phyloP scores from a whole-genome alignment of 2,888 invertebrate genomes.

The Dynastes grantii region DNA sequence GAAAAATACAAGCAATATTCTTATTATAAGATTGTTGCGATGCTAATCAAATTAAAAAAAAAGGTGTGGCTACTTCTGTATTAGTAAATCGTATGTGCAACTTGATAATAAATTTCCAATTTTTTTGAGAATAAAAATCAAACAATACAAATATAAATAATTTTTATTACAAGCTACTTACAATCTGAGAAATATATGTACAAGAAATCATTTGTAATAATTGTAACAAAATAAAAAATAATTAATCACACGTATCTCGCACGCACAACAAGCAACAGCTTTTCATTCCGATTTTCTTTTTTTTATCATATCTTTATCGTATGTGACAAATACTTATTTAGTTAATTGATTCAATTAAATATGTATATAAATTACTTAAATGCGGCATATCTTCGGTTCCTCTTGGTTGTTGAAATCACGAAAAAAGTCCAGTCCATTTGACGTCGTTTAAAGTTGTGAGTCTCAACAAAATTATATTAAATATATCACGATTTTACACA shows the following conservation, averaged over 20 bases:
- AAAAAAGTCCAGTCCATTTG: not conserved
- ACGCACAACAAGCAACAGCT: conserved; percentile 23
- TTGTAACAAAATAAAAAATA: not conserved
- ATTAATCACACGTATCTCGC: conserved; percentile 15
- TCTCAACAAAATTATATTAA: conserved; percentile 48
- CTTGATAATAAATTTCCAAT: too few species aligned
- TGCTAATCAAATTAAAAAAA: too few species aligned
- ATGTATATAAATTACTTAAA: conserved; percentile 8
- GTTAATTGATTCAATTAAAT: conserved; percentile 6
- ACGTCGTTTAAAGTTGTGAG: not conserved
- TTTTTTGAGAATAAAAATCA: conserved; percentile 3
- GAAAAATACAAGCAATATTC: too few species aligned
- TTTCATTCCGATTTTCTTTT: conserved; percentile 27
- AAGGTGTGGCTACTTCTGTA: too few species aligned
- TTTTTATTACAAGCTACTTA: conserved; percentile 45
- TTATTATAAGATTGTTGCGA: too few species aligned
- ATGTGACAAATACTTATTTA: not conserved
- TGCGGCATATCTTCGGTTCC: not conserved
- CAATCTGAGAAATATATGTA: conserved; percentile 40
- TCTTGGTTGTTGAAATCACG: not conserved
- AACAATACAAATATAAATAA: conserved; percentile 44
- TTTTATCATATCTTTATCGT: not conserved
- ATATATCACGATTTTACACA: conserved; percentile 50
- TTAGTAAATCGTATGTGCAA: too few species aligned
- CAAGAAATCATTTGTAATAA: conserved; percentile 16